phyloP scores from a whole-genome alignment of 2,888 invertebrate genomes.

The Diogma glabrata region DNA sequence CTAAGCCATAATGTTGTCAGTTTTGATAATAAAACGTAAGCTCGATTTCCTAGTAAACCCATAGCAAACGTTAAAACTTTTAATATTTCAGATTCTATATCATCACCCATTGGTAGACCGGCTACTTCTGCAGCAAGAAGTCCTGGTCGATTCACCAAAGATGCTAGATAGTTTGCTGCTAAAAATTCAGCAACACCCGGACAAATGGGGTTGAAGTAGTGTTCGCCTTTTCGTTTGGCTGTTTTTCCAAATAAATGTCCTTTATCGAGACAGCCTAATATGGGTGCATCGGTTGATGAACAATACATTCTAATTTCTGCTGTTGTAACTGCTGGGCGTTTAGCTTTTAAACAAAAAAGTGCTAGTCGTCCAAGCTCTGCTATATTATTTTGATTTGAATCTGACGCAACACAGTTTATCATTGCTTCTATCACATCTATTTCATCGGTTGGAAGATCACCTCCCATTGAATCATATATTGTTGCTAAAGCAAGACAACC shows the following conservation, averaged over 20 bases:
- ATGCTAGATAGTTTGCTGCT: slow-evolving; percentile 44
- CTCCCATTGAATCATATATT: slow-evolving; percentile 38
- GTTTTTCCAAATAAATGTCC: slow-evolving; percentile 35
- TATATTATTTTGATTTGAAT: slow-evolving; percentile 26
- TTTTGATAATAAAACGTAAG: slow-evolving; percentile 39
- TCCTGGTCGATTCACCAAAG: slow-evolving; percentile 40
- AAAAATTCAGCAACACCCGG: slow-evolving; percentile 41
- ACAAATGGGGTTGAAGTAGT: slow-evolving; percentile 39
- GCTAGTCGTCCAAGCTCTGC: slow-evolving; percentile 43
- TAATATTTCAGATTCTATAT: slow-evolving; percentile 37
- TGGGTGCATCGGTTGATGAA: slow-evolving; percentile 34
- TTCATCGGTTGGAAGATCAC: slow-evolving; percentile 32
- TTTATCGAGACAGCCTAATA: slow-evolving; percentile 38
- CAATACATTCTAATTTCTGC: slow-evolving; percentile 39
- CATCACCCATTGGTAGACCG: slow-evolving; percentile 27
- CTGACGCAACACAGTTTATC: slow-evolving; percentile 31
- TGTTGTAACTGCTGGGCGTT: slow-evolving; percentile 38
- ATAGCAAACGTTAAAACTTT: slow-evolving; percentile 39
- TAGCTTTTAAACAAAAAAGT: slow-evolving; percentile 38
- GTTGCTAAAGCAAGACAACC: slow-evolving; percentile 42
- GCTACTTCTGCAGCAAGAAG: slow-evolving; percentile 39
- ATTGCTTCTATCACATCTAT: slow-evolving; percentile 31
- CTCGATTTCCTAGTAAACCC: slow-evolving; percentile 40
- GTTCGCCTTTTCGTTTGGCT: slow-evolving; percentile 34
- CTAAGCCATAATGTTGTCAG: slow-evolving; percentile 41